Conservation (phyloP, 1,140 invertebrate species). For the Formica exsecta region DNA sequence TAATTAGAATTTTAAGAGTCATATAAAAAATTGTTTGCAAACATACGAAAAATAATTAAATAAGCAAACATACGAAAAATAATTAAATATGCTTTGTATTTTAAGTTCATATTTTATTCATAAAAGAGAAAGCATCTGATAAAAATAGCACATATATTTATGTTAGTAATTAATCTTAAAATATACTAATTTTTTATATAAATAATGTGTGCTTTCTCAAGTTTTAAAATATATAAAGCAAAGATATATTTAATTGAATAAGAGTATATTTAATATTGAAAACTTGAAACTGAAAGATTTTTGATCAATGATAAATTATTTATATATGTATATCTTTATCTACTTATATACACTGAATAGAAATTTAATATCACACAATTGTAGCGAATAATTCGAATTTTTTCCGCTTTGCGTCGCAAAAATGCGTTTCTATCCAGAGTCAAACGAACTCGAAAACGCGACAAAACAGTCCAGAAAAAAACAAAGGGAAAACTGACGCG, state of each 20-base stretch:
- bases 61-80: not conserved
- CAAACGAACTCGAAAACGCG: slow-evolving; percentile 41
- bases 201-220: not conserved
- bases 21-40: not conserved
- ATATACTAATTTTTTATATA: not conserved
- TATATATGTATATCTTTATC: not conserved
- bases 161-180: not conserved
- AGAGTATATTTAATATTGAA: not conserved
- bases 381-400: not conserved
- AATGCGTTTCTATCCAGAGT: not conserved
- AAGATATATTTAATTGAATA: not conserved
- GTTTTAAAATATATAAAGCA: not conserved
- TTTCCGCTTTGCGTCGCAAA: not conserved
- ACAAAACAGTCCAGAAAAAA: slow-evolving; percentile 37
- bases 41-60: not conserved
- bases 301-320: not conserved
- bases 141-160: not conserved
- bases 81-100: slow-evolving; percentile 6
- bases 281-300: not conserved
- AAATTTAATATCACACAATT: not conserved
- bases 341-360: not conserved
- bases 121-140: not conserved
- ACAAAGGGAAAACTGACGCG: slow-evolving; percentile 33
- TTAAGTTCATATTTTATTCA: not conserved
- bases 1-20: slow-evolving; percentile 7